phyloP scores from a whole-genome alignment of 2,113 vertebrate species.

The Cottus gobio region DNA sequence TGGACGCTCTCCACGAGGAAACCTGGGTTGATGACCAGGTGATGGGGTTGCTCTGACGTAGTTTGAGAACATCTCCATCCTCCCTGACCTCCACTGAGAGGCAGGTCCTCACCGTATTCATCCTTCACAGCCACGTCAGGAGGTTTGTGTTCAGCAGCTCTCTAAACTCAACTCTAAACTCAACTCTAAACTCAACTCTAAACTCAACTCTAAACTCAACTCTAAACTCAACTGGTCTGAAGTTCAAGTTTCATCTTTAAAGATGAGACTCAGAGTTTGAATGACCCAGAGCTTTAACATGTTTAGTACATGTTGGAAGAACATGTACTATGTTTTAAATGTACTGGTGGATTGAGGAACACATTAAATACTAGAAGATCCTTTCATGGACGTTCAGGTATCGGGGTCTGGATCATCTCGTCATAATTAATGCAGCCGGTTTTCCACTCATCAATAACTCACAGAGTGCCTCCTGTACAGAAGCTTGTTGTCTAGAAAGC shows the following conservation, averaged over 20 bases:
- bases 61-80: conserved; percentile 9
- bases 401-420: conserved; percentile 16
- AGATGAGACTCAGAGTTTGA: too few species aligned
- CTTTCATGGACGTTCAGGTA: conserved; percentile 4
- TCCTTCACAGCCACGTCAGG: too few species aligned
- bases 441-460: conserved; percentile 19
- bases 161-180: too few species aligned
- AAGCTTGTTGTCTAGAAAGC: conserved; percentile 4
- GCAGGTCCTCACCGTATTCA: too few species aligned
- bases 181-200: too few species aligned
- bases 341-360: background rate
- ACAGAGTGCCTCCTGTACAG: background rate
- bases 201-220: too few species aligned
- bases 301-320: background rate
- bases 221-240: too few species aligned
- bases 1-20: conserved; percentile 3
- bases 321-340: background rate
- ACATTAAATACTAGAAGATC: background rate
- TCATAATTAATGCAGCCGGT: conserved; percentile 14
- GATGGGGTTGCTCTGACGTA: conserved; percentile 26
- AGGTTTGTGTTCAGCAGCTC: too few species aligned
- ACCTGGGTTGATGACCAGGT: conserved; percentile 28
- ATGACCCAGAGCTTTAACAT: background rate
- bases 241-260: background rate
- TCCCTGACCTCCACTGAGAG: too few species aligned